Evolutionary conservation across 1,140 invertebrate species (phyloP).

Genomic region (Aphaenogaster ashmeadi): DNA sequence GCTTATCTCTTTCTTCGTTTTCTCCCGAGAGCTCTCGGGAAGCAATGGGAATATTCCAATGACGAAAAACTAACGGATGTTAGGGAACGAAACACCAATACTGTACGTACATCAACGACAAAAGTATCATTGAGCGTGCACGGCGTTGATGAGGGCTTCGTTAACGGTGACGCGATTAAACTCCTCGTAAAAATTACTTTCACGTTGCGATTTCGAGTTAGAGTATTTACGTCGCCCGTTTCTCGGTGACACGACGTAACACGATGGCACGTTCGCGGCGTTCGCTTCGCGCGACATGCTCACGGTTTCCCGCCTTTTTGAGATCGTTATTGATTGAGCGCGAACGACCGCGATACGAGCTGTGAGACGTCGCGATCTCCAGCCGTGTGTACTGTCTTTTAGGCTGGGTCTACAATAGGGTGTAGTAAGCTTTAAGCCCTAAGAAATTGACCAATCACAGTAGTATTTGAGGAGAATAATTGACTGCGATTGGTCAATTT

Average conservation of each 20-base stretch:
- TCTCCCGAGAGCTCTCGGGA: neutral
- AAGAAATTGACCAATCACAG: too few species aligned
- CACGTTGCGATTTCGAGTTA: neutral
- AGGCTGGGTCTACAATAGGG: too few species aligned
- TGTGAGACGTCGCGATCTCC: too few species aligned
- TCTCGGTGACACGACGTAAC: neutral
- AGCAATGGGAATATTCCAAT: neutral
- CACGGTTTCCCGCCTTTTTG: conserved; percentile 40
- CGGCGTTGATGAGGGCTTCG: neutral
- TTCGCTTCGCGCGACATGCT: neutral
- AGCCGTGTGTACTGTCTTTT: too few species aligned
- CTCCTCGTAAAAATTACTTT: too few species aligned
- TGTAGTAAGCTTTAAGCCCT: too few species aligned
- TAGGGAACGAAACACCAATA: neutral
- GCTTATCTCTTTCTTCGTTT: neutral
- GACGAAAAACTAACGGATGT: neutral
- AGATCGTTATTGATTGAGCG: neutral
- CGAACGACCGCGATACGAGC: too few species aligned
- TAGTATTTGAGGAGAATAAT: too few species aligned
- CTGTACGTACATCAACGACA: neutral
- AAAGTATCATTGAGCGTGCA: neutral
- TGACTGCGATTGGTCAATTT: too few species aligned
- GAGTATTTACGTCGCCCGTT: neutral
- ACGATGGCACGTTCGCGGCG: neutral
- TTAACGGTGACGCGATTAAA: neutral